Conservation (phyloP, 1,140 invertebrate species). For the Drosophila persimilis region DNA sequence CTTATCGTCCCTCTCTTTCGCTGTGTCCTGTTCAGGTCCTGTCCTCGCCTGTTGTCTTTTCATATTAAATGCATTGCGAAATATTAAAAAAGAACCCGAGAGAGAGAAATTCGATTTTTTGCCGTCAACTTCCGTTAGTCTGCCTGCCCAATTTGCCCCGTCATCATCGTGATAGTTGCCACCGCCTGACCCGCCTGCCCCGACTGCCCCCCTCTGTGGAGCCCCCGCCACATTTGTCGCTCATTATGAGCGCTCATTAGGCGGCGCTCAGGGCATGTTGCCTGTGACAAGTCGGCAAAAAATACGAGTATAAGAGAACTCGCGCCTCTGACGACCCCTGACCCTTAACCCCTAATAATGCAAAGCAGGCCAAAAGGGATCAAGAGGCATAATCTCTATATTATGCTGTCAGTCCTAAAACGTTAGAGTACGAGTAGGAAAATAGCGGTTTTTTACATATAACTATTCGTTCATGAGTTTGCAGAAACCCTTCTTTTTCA, state of each 20-base stretch:
- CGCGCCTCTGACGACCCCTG: conserved; percentile 19
- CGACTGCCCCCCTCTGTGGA: conserved; percentile 1
- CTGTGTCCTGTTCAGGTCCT: conserved; percentile 17
- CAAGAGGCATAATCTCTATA: conserved; percentile 35
- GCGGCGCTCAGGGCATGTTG: conserved; percentile 67
- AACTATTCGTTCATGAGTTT: too few species aligned
- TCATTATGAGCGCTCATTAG: conserved; percentile 79
- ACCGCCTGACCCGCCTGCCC: conserved; percentile 15
- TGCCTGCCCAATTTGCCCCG: conserved; percentile 37
- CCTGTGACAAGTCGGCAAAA: conserved; percentile 45
- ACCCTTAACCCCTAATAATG: conserved; percentile 39
- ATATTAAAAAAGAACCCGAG: conserved; percentile 24
- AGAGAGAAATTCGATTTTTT: conserved; percentile 65
- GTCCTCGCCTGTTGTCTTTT: conserved; percentile 75
- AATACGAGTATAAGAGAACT: background rate
- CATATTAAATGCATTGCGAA: conserved; percentile 79
- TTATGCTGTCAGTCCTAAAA: conserved; percentile 41
- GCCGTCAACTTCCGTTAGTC: conserved; percentile 67
- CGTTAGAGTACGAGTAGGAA: conserved; percentile 6
- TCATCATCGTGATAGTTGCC: conserved; percentile 58
- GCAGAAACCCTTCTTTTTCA: too few species aligned
- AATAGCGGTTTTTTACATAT: too few species aligned
- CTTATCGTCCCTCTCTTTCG: background rate
- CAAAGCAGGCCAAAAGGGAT: conserved; percentile 7
- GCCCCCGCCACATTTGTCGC: conserved; percentile 44